Base-by-base conservation (phyloP, 2,888 invertebrate species). In the Merodon equestris region DNA sequence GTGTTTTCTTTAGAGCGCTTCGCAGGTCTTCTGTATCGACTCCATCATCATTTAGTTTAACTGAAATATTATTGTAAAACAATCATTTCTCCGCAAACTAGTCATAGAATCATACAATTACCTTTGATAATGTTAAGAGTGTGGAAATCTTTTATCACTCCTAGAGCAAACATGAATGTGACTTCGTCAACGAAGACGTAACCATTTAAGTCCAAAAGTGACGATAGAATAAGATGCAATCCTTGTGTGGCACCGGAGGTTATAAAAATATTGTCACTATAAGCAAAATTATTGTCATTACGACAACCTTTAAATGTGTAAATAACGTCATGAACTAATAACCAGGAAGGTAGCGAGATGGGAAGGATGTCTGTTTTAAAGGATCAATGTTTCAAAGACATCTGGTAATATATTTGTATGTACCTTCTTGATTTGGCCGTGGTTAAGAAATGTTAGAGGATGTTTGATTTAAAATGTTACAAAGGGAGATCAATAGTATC, bases 151-250 rank as follows among this genome's bases (percentile, higher is more conserved):
- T 87, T 87, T 75, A 93, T 90, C 9, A 88, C 86, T 42, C 90
- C 90, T 19, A 92, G 84, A 1, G 91, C 93, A 73, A 91, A 90
- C 90, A 92, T 92, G 82, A 92, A 93, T 0, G 92, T 91, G n/a
- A 91, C 91, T 85, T 93, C 92, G 83, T 93, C 93, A 10, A 92
- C 91, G 85, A 93, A 93, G 54, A 93, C 90, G 9, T 90, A 86
- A 1, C 91, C 91, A 50, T 90, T 87, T 1, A 90, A 88, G 19
- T 90, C 89, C 17, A 93, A 82, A n/a, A 92, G 83, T 0, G 90
- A 90, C 13, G 90, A 90, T 5, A 92, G 82, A 45, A 91, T 85
- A 38, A 92, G 83, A 83, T 91, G 91, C 1, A 93, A 83, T 0
- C 92, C 93, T 77, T 91, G 91, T 0, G 91, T 90, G 1, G 93